These are phyloP conservation scores for Ophioninae sp. DNA, from an alignment of 2,888 invertebrate genomes.

Conservation along the genomic window DNA sequence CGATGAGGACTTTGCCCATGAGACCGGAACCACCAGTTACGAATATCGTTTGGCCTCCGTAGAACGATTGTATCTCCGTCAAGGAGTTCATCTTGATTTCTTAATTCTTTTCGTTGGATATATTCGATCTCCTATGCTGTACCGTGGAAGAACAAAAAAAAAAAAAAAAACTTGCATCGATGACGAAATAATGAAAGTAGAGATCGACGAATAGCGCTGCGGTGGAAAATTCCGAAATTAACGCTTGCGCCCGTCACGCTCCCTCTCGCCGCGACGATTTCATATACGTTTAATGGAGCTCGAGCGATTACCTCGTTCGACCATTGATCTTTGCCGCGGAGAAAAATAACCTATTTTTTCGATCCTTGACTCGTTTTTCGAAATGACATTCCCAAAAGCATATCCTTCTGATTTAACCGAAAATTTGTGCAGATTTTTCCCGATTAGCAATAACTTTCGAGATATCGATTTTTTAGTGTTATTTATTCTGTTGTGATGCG, in stretches of 20 bases:
- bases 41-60: conserved; percentile 77
- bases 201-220: background rate
- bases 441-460: too few relatives aligned
- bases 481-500: too few relatives aligned
- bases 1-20: conserved; percentile 81
- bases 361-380: background rate
- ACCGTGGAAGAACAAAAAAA: background rate
- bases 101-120: background rate
- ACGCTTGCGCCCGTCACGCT: background rate
- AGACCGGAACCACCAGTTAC: conserved; percentile 81
- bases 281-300: background rate
- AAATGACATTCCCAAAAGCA: too few relatives aligned
- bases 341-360: background rate
- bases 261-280: background rate
- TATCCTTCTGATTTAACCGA: too few relatives aligned
- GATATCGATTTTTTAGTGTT: too few relatives aligned
- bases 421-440: too few relatives aligned
- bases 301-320: conserved; percentile 7
- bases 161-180: background rate
- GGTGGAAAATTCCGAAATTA: conserved; percentile 35
- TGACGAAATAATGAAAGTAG: background rate
- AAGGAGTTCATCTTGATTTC: conserved; percentile 9
- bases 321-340: background rate
- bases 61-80: conserved; percentile 73
- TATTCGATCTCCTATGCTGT: background rate